Percentiles rank a stretch among this genome's conserved stretches.
phyloP scores from a whole-genome alignment of 1,140 invertebrate genomes.

The Hormaphis cornu region DNA sequence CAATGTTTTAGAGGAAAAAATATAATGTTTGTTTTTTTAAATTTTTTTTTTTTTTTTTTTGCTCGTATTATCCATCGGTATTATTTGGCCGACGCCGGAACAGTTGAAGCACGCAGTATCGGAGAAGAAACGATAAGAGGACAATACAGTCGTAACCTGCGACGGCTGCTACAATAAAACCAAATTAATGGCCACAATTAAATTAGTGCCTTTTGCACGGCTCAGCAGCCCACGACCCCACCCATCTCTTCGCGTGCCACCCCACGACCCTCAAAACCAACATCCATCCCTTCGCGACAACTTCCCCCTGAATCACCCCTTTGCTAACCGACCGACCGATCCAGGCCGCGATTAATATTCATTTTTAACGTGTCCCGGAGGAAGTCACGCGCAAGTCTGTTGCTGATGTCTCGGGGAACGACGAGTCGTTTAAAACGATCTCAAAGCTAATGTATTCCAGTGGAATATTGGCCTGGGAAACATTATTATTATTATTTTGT shows the following conservation, averaged over 20 bases:
- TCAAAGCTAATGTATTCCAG: conserved; percentile 3
- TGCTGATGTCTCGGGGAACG: conserved; percentile 25
- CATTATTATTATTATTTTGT: no score
- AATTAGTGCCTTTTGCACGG: conserved; percentile 32
- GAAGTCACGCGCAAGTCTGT: conserved; percentile 29
- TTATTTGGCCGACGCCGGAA: no score
- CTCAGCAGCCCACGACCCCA: conserved; percentile 22
- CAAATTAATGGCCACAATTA: conserved; percentile 28
- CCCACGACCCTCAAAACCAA: no score
- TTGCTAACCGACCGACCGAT: neutral
- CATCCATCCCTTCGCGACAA: no score
- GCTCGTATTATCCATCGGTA: neutral
- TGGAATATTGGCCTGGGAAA: conserved; percentile 9
- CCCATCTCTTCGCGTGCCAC: neutral
- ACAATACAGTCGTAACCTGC: conserved; percentile 21
- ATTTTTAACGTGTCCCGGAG: conserved; percentile 31
- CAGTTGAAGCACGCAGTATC: no score
- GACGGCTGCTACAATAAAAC: conserved; percentile 25
- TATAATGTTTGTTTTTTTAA: no score
- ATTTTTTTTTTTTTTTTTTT: no score
- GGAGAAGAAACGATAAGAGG: conserved; percentile 28
- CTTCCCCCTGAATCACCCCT: no score
- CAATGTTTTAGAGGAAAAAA: no score
- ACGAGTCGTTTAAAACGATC: conserved; percentile 12
- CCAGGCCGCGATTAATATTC: conserved; percentile 12